Evolutionary conservation across 1,140 invertebrate species (phyloP), one percentile per base, ranked within the genome.

Genomic region (Drosophila varians): DNA sequence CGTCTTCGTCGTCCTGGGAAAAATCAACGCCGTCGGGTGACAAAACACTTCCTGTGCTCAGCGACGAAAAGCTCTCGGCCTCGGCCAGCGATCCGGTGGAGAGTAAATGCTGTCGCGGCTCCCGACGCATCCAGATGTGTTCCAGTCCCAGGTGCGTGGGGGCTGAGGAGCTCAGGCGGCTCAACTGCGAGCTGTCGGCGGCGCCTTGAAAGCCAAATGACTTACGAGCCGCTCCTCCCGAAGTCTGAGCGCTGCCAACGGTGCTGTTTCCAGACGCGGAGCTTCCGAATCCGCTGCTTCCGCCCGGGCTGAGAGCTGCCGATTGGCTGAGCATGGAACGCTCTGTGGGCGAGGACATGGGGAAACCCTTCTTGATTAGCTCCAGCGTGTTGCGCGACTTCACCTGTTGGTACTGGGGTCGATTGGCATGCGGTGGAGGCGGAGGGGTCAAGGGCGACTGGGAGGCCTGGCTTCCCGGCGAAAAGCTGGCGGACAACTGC

Each of bases 81-180:
- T 97, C 96, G 8, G 94, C 95, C 61, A 97, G 91, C 28, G 96
- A 97, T 55, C 96, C 95, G 7, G 96, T 97, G 21, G 96, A 97
- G n/a, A 97, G 89, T 42, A 97, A 92, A 92, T 97, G 96, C 79
- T 96, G 96, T 36, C 96, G 93, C 11, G 96, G 96, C 89, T 98
- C 96, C 53, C 96, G 92, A 18, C 96, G 93, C 79, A 95, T 94
- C 96, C 96, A 97, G 52, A 97, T 95, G 91, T 96, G 93, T 11
- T 86, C 87, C 90, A 92, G 90, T 84, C 93, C 77, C 80, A 97
- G 94, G 65, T 96, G 92, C 25, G 96, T 96, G n/a, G 96, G 96
- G 11, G 96, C 96, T 21, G 96, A 97, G 45, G 96, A 96, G 2
- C 96, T 96, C 0, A 97, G 91, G 31, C 96, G 93, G 5, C 95